Percentiles rank a stretch among this genome's conserved stretches.
Evolutionary conservation across 2,113 vertebrate genomes (phyloP).

Genomic region (Limanda limanda): DNA sequence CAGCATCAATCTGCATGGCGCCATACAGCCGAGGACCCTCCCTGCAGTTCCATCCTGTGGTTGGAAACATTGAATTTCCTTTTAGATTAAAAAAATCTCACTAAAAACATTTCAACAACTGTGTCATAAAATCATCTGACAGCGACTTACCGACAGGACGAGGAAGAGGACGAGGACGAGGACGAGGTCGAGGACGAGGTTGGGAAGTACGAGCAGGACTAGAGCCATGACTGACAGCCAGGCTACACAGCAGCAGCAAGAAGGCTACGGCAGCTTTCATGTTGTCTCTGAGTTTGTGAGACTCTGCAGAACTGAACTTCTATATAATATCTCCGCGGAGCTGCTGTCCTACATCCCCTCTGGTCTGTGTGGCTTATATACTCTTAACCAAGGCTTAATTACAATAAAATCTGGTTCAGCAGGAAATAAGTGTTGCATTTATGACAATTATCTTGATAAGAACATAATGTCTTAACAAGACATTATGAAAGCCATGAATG

Average conservation of each 20-base stretch:
- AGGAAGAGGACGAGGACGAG: no score
- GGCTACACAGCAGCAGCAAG: constrained; percentile 14
- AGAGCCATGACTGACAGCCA: background rate
- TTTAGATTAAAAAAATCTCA: no score
- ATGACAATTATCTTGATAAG: no score
- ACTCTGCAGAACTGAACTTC: background rate
- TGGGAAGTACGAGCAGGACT: no score
- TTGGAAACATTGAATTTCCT: no score
- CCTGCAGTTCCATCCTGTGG: background rate
- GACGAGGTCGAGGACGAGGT: no score
- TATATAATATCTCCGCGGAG: background rate
- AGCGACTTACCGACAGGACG: background rate
- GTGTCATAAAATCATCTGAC: background rate
- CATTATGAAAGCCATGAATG: no score
- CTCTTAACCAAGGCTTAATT: background rate
- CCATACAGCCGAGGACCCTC: background rate
- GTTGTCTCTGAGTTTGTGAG: background rate
- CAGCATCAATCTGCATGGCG: background rate
- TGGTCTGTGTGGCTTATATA: background rate
- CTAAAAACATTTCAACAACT: background rate
- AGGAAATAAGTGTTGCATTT: no score
- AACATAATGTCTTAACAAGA: no score
- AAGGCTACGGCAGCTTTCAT: constrained; percentile 34
- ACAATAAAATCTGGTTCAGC: background rate
- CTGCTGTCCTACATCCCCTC: background rate